phyloP scores from a whole-genome alignment of 2,113 vertebrate species.

The Bubo bubo region DNA sequence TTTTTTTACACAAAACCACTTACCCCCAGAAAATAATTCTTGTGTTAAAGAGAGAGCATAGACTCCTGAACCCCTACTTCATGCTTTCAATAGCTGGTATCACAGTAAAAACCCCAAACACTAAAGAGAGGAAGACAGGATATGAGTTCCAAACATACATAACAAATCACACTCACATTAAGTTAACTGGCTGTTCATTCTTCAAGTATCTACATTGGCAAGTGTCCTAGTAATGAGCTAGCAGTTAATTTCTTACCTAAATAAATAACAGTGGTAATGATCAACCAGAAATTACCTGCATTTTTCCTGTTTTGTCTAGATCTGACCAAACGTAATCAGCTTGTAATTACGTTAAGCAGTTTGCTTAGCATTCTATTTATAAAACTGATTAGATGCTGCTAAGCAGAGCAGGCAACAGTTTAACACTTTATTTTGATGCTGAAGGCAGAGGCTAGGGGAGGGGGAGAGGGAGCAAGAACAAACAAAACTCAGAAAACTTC shows the following conservation, averaged over 20 bases:
- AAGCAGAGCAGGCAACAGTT: not conserved
- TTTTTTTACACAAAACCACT: not conserved
- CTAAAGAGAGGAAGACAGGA: not conserved
- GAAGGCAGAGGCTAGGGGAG: not conserved
- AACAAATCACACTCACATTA: not conserved
- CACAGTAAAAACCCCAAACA: not conserved
- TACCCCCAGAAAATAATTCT: not conserved
- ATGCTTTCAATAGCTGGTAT: not conserved
- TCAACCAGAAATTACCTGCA: constrained; percentile 33
- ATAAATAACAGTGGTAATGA: constrained; percentile 12
- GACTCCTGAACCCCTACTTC: not conserved
- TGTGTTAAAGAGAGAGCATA: not conserved
- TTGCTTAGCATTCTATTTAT: constrained; percentile 55
- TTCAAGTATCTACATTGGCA: not conserved
- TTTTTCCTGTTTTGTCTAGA: constrained; percentile 45
- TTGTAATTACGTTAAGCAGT: constrained; percentile 33
- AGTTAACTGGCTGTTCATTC: not conserved
- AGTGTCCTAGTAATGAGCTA: not conserved
- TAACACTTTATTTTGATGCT: not conserved
- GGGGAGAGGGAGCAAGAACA: not conserved
- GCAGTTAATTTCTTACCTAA: constrained; percentile 34
- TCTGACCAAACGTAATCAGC: constrained; percentile 48
- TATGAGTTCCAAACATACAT: not conserved
- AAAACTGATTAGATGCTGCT: constrained; percentile 12
- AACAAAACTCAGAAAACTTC: not conserved